phyloP scores from a whole-genome alignment of 2,888 invertebrate species.

The Lamellibrachia satsuma region DNA sequence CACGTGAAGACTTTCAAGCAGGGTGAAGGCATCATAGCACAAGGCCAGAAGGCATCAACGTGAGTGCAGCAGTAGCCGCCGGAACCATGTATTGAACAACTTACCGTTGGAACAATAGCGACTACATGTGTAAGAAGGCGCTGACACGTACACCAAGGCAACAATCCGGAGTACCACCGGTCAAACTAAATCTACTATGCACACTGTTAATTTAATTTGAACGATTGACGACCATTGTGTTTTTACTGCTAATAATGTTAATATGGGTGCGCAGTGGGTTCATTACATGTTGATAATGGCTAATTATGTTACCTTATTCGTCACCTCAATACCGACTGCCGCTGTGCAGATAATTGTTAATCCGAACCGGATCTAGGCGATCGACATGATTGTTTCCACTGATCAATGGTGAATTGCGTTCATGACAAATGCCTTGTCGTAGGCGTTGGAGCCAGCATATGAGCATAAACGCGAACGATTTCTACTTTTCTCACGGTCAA shows the following conservation, averaged over 20 bases:
- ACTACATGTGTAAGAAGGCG: background rate
- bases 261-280: background rate
- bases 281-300: background rate
- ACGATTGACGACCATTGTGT: background rate
- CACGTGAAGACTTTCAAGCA: background rate
- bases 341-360: background rate
- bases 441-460: no score
- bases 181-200: background rate
- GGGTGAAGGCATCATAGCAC: background rate
- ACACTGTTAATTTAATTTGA: background rate
- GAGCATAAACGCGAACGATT: no score
- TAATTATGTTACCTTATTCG: background rate
- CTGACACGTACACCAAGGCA: background rate
- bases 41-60: conserved; percentile 3
- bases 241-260: background rate
- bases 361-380: background rate
- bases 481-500: no score
- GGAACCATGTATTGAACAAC: background rate
- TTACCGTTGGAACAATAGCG: background rate
- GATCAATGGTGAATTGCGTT: no score
- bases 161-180: background rate
- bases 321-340: background rate
- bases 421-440: no score
- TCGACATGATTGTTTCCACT: no score
- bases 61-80: background rate